These are phyloP conservation scores for Colostygia pectinataria DNA, from an alignment of 2,888 invertebrate species.

Conservation along the genomic window DNA sequence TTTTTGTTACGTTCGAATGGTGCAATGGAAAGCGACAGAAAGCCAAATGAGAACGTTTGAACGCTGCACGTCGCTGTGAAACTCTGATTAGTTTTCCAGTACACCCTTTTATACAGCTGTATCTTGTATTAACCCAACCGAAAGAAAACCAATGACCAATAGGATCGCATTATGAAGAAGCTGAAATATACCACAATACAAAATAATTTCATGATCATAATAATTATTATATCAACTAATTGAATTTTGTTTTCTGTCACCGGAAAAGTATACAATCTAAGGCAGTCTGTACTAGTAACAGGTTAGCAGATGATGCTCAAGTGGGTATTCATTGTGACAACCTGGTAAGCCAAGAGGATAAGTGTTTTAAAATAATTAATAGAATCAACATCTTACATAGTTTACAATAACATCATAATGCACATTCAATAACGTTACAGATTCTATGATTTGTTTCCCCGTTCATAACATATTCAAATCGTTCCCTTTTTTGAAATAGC, in stretches of 20 bases:
- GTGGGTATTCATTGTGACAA: constrained; percentile 12
- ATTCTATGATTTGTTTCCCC: too few species aligned
- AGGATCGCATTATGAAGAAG: constrained; percentile 79
- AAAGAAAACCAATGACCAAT: constrained; percentile 82
- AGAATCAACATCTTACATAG: too few species aligned
- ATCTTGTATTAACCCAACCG: constrained; percentile 84
- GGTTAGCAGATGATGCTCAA: constrained; percentile 16
- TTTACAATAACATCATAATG: too few species aligned
- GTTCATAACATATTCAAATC: constrained; percentile 4
- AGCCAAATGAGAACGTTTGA: constrained; percentile 67
- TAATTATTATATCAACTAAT: constrained; percentile 43
- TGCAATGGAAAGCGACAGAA: constrained; percentile 83
- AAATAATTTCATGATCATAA: constrained; percentile 56
- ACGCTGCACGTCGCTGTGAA: constrained; percentile 62
- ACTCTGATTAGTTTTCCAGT: constrained; percentile 79
- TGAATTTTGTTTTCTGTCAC: constrained; percentile 50
- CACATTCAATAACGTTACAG: too few species aligned
- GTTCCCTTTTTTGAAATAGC: neutral
- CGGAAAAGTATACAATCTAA: constrained; percentile 32
- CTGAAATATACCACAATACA: constrained; percentile 81
- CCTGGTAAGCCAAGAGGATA: constrained; percentile 12
- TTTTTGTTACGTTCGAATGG: constrained; percentile 74
- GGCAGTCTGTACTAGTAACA: constrained; percentile 10
- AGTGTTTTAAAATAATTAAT: neutral
- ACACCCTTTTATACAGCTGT: constrained; percentile 80